These are phyloP conservation scores for Aldrovandia affinis DNA, from an alignment of 2,797 vertebrate species.

Conservation along the genomic window DNA sequence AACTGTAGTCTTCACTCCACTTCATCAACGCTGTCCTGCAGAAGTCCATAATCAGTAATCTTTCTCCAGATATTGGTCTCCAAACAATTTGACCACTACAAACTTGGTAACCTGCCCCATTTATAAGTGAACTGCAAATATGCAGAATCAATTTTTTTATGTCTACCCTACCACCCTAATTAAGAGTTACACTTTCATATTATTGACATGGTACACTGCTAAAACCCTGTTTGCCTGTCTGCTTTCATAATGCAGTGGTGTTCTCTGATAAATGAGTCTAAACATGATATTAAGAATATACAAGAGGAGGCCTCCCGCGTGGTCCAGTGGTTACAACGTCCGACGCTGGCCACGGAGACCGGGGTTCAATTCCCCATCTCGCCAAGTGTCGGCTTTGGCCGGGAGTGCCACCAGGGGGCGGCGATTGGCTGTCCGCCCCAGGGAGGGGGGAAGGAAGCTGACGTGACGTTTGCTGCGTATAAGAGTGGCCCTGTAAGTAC, in stretches of 20 bases:
- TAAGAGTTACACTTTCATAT: neutral
- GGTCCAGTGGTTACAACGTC: too few species aligned
- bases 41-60: conserved; percentile 2
- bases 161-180: neutral
- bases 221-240: neutral
- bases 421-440: too few species aligned
- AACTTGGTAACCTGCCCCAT: neutral
- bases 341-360: too few species aligned
- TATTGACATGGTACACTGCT: neutral
- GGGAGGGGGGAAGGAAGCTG: too few species aligned
- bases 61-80: neutral
- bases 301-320: too few species aligned
- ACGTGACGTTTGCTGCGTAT: too few species aligned
- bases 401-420: too few species aligned
- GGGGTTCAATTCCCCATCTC: too few species aligned
- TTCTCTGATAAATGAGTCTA: too few species aligned
- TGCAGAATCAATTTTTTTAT: neutral
- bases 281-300: too few species aligned
- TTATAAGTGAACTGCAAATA: neutral
- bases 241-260: neutral
- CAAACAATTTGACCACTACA: neutral
- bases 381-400: too few species aligned
- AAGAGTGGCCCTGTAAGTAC: too few species aligned
- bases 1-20: neutral
- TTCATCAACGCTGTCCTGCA: neutral